phyloP scores from a whole-genome alignment of 1,140 invertebrate species.

The Atta colombica region DNA sequence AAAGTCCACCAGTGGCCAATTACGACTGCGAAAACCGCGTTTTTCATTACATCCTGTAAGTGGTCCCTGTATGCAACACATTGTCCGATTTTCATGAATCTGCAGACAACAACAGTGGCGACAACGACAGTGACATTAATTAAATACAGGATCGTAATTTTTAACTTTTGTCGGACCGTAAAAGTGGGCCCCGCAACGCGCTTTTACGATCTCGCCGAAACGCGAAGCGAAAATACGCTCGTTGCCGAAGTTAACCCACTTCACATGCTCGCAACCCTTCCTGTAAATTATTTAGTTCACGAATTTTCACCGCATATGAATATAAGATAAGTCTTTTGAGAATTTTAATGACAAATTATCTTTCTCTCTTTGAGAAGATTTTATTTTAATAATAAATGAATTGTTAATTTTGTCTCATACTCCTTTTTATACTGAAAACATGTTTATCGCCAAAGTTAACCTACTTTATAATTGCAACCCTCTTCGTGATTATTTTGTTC shows the following conservation, averaged over 20 bases:
- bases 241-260: conserved; percentile 58
- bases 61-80: conserved; percentile 43
- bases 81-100: conserved; percentile 37
- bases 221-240: conserved; percentile 34
- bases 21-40: conserved; percentile 63
- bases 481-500: background rate
- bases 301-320: background rate
- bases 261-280: conserved; percentile 32
- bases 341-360: background rate
- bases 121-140: conserved; percentile 72
- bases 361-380: no score
- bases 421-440: conserved; percentile 28
- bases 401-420: background rate
- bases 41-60: conserved; percentile 60
- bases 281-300: background rate
- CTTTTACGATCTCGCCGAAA: conserved; percentile 68
- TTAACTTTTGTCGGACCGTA: conserved; percentile 69
- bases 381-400: background rate
- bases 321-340: background rate
- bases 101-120: background rate
- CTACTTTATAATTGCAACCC: conserved; percentile 44
- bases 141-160: conserved; percentile 77
- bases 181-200: conserved; percentile 56
- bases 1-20: conserved; percentile 70
- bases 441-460: conserved; percentile 49